Percentiles rank a stretch among this genome's conserved stretches.
These are phyloP conservation scores for Yponomeuta evonymella DNA, from an alignment of 2,888 invertebrate species.

Conservation along the genomic window DNA sequence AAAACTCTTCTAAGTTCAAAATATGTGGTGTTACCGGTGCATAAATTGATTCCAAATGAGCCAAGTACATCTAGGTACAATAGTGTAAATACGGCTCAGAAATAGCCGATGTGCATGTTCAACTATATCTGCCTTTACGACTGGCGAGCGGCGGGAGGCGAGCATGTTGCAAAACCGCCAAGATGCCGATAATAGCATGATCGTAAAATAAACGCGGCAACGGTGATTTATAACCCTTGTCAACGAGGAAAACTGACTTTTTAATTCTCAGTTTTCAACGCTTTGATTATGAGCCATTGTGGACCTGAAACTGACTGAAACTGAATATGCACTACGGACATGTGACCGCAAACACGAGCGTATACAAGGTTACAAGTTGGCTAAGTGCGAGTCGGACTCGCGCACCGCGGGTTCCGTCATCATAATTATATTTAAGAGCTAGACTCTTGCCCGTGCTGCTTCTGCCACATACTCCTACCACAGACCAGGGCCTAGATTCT, in stretches of 20 bases:
- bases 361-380: neutral
- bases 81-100: constrained; percentile 47
- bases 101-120: constrained; percentile 59
- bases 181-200: constrained; percentile 67
- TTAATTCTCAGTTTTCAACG: constrained; percentile 55
- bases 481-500: no score
- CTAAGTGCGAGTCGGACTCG: neutral
- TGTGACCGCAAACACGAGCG: neutral
- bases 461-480: no score
- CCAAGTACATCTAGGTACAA: constrained; percentile 24
- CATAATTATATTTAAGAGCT: no score
- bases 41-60: neutral
- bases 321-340: constrained; percentile 12
- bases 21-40: neutral
- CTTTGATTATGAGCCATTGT: constrained; percentile 63
- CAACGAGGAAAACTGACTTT: constrained; percentile 62
- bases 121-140: constrained; percentile 63
- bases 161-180: constrained; percentile 64
- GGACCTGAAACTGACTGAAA: constrained; percentile 33
- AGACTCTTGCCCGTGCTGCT: no score
- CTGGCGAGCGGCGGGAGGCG: constrained; percentile 43
- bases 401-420: no score
- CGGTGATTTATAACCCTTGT: constrained; percentile 64
- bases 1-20: neutral
- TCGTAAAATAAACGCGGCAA: constrained; percentile 67